phyloP scores from a whole-genome alignment of 2,888 invertebrate species.

The Dichetophora obliterata region DNA sequence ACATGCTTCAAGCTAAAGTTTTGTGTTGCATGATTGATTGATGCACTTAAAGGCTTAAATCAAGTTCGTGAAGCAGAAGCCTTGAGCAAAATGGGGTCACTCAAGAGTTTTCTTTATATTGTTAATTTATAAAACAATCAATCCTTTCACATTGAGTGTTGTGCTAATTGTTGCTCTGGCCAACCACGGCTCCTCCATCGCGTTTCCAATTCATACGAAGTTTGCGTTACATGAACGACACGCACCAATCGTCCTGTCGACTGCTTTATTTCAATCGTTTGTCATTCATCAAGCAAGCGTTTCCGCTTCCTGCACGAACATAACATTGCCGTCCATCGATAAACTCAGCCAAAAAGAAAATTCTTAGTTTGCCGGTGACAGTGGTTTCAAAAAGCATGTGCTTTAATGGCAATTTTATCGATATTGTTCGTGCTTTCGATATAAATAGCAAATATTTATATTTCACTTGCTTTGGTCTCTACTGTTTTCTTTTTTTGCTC shows the following conservation, averaged over 20 bases:
- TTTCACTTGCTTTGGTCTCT: conserved; percentile 27
- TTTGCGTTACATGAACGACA: neutral
- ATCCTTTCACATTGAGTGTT: conserved; percentile 18
- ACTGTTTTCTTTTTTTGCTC: conserved; percentile 26
- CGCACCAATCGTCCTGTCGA: conserved; percentile 27
- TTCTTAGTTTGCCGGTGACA: neutral
- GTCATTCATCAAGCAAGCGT: conserved; percentile 45
- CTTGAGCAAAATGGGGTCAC: too few species aligned
- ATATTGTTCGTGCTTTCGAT: conserved; percentile 65
- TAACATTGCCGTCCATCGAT: conserved; percentile 41
- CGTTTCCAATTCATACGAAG: neutral
- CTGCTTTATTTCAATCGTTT: conserved; percentile 35
- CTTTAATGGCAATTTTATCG: conserved; percentile 66
- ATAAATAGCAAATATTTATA: conserved; percentile 39
- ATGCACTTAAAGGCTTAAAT: neutral
- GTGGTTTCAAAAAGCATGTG: neutral
- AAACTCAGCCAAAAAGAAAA: conserved; percentile 7
- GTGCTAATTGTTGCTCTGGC: neutral
- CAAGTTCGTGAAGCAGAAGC: neutral
- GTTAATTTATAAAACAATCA: neutral
- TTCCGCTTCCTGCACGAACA: conserved; percentile 39
- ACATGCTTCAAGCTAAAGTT: too few species aligned
- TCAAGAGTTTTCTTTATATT: too few species aligned
- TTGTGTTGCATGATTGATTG: too few species aligned
- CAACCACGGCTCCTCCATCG: neutral